These are phyloP conservation scores for Lampris incognitus DNA, from an alignment of 2,113 vertebrate genomes.

Conservation along the genomic window DNA sequence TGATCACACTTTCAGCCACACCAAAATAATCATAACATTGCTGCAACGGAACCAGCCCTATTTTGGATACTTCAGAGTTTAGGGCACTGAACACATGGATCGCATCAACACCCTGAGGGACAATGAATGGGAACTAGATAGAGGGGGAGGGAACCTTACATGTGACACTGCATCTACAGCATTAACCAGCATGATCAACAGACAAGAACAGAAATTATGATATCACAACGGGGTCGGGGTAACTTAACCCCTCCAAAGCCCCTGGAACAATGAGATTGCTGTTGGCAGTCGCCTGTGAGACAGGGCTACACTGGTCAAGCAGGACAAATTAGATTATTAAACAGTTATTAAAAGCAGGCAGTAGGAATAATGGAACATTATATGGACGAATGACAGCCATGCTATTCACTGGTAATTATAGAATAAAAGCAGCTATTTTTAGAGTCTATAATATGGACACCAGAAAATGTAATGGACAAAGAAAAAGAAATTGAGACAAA, in stretches of 20 bases:
- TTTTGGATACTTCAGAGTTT: slow-evolving; percentile 10
- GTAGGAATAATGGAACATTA: slow-evolving; percentile 26
- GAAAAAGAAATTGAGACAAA: slow-evolving; percentile 11
- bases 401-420: slow-evolving; percentile 51
- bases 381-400: slow-evolving; percentile 24
- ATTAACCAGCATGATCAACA: slow-evolving; percentile 52
- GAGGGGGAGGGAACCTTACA: slow-evolving; percentile 22
- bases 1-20: neutral
- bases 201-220: slow-evolving; percentile 45
- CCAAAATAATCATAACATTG: neutral
- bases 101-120: neutral
- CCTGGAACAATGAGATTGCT: slow-evolving; percentile 50
- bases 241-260: slow-evolving; percentile 37
- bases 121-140: neutral
- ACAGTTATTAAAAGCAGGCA: slow-evolving; percentile 58
- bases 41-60: slow-evolving; percentile 14
- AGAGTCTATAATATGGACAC: slow-evolving; percentile 44
- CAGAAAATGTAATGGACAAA: slow-evolving; percentile 25
- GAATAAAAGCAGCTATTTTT: slow-evolving; percentile 56
- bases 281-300: slow-evolving; percentile 53
- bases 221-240: slow-evolving; percentile 24
- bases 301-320: slow-evolving; percentile 60
- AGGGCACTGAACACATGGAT: neutral
- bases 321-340: slow-evolving; percentile 58
- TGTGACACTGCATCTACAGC: slow-evolving; percentile 56